phyloP scores from a whole-genome alignment of 1,140 invertebrate species.

The Nymphalis io region DNA sequence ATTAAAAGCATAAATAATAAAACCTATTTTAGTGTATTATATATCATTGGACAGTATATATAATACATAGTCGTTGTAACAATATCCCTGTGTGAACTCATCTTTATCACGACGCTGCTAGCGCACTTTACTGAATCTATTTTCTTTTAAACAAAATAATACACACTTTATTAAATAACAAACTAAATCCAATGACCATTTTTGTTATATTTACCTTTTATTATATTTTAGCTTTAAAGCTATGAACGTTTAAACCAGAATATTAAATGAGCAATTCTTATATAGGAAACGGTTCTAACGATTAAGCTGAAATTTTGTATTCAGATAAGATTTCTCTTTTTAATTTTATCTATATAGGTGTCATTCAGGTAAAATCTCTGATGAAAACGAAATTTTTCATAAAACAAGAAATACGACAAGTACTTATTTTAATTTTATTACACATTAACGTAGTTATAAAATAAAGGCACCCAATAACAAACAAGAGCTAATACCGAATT shows the following conservation, averaged over 20 bases:
- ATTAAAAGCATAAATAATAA: too few relatives aligned
- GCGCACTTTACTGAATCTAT: neutral
- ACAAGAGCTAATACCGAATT: constrained; percentile 17
- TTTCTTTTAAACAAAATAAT: constrained; percentile 4
- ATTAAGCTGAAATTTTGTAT: too few relatives aligned
- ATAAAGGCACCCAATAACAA: neutral
- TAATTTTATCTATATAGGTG: too few relatives aligned
- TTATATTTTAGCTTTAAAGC: neutral
- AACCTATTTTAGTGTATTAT: too few relatives aligned
- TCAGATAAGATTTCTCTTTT: too few relatives aligned
- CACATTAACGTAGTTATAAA: neutral
- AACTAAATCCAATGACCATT: neutral
- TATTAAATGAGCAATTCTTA: too few relatives aligned
- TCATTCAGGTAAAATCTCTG: too few relatives aligned
- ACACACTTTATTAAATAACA: constrained; percentile 7
- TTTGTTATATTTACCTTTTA: neutral
- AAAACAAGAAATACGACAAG: too few relatives aligned
- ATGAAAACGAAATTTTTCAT: too few relatives aligned
- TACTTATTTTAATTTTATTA: too few relatives aligned
- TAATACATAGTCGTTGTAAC: neutral
- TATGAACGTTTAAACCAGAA: neutral
- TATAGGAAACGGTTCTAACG: too few relatives aligned
- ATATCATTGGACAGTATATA: too few relatives aligned
- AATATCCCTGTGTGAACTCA: neutral
- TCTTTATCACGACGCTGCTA: neutral